These are phyloP conservation scores for Danio tinwini DNA, from an alignment of 2,797 vertebrate species.

Conservation along the genomic window DNA sequence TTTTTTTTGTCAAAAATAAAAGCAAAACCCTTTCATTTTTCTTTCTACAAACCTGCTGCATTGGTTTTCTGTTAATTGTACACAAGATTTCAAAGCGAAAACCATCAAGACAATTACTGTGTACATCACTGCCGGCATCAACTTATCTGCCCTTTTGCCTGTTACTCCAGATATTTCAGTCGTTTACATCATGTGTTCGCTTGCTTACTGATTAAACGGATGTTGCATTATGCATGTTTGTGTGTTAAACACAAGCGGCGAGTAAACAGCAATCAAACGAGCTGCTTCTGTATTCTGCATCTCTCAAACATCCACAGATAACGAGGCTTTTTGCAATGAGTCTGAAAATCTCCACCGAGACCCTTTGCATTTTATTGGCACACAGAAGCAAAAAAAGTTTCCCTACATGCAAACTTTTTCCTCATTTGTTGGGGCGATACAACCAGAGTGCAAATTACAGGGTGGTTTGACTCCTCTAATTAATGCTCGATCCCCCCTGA, in stretches of 20 bases:
- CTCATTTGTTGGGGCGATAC: no score
- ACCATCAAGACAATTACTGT: neutral
- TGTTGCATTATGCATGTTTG: neutral
- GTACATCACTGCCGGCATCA: neutral
- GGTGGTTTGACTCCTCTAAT: no score
- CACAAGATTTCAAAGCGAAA: neutral
- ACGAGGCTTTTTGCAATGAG: neutral
- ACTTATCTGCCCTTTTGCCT: neutral
- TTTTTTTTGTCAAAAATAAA: no score
- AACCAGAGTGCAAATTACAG: no score
- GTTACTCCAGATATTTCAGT: neutral
- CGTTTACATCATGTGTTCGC: neutral
- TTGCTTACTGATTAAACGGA: neutral
- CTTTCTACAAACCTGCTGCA: no score
- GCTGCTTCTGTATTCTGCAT: neutral
- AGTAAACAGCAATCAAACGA: conserved; percentile 13
- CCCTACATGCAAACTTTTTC: neutral
- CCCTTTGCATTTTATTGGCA: neutral
- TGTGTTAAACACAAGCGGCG: neutral
- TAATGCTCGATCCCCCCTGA: no score
- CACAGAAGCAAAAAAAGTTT: neutral
- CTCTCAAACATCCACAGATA: neutral
- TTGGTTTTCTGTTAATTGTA: neutral
- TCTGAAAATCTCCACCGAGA: conserved; percentile 19
- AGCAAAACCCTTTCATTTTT: no score